Evolutionary conservation across 2,888 invertebrate species (phyloP).

Genomic region (Ethmia dodecea): DNA sequence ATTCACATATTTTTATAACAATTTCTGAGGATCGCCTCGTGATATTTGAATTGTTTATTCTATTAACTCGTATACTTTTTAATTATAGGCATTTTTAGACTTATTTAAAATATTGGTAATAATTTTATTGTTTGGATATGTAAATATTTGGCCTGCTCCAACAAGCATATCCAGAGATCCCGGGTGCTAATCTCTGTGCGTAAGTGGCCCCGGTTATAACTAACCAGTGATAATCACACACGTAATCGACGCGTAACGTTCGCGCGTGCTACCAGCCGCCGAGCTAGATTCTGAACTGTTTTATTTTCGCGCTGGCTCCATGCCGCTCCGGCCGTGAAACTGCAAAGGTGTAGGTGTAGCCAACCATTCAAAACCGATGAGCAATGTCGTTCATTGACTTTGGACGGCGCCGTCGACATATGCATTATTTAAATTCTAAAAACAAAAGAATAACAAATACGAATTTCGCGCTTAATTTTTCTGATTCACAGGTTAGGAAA

Average conservation of each 20-base stretch:
- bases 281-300: slow-evolving; percentile 65
- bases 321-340: slow-evolving; percentile 62
- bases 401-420: slow-evolving; percentile 16
- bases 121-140: too few species aligned
- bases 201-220: background rate
- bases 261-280: slow-evolving; percentile 37
- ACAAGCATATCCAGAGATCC: too few species aligned
- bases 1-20: too few species aligned
- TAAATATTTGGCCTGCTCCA: too few species aligned
- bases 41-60: too few species aligned
- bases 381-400: slow-evolving; percentile 61
- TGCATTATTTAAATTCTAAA: slow-evolving; percentile 22
- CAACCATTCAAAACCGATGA: slow-evolving; percentile 45
- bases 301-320: slow-evolving; percentile 66
- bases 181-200: too few species aligned
- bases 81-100: too few species aligned
- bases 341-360: slow-evolving; percentile 16
- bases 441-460: slow-evolving; percentile 27
- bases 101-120: too few species aligned
- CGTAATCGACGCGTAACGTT: slow-evolving; percentile 40
- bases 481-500: too few species aligned
- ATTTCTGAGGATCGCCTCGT: too few species aligned
- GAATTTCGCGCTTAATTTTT: slow-evolving; percentile 18
- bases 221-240: slow-evolving; percentile 38
- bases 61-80: too few species aligned